These are phyloP conservation scores for Sarcophaga bullata DNA, from an alignment of 1,140 invertebrate species.

Conservation along the genomic window DNA sequence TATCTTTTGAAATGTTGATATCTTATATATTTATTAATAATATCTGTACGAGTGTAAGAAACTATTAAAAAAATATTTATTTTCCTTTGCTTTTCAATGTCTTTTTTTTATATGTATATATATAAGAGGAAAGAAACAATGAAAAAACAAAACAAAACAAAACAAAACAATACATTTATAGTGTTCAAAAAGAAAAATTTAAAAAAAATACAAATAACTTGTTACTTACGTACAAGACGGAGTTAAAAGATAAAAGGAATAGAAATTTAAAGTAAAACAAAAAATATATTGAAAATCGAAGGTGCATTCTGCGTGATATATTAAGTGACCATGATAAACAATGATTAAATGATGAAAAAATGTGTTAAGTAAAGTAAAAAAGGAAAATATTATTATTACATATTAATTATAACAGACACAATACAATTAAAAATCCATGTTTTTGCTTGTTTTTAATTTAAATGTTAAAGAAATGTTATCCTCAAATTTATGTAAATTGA, in stretches of 20 bases:
- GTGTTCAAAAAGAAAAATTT: slow-evolving; percentile 6
- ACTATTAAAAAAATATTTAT: neutral
- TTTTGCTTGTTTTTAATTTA: slow-evolving; percentile 32
- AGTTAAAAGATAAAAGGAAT: neutral
- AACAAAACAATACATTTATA: neutral
- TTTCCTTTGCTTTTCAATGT: neutral
- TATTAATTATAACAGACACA: neutral
- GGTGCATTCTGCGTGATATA: slow-evolving; percentile 59
- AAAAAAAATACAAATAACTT: neutral
- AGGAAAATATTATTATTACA: slow-evolving; percentile 37
- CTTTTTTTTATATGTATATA: neutral
- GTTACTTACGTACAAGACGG: neutral
- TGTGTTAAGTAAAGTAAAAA: slow-evolving; percentile 30
- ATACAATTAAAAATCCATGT: neutral
- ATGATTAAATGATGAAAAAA: slow-evolving; percentile 32
- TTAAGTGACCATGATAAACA: slow-evolving; percentile 52
- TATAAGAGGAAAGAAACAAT: neutral
- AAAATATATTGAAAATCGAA: neutral
- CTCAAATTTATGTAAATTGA: neutral
- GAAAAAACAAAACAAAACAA: neutral
- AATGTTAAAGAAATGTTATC: slow-evolving; percentile 29
- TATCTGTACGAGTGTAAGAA: neutral
- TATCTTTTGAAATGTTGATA: slow-evolving; percentile 16
- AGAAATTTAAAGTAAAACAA: slow-evolving; percentile 2
- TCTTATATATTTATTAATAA: neutral